Conservation (phyloP, 1,140 invertebrate species). For the Telenomus remus region DNA sequence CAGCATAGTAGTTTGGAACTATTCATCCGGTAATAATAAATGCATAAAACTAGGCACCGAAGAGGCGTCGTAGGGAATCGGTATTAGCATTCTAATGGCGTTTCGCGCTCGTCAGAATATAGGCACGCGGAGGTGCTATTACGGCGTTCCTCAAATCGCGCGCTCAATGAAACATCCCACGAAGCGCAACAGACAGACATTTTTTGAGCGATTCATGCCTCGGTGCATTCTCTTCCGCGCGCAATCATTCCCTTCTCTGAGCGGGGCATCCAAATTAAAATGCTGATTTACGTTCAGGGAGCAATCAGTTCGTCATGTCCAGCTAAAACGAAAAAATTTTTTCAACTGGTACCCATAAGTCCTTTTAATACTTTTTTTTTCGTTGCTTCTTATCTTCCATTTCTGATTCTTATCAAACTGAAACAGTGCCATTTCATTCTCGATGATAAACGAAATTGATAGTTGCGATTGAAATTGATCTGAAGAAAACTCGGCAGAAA, state of each 20-base stretch:
- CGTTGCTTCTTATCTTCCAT: too few relatives aligned
- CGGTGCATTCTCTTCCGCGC: constrained; percentile 6
- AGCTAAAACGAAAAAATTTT: neutral
- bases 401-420: too few relatives aligned
- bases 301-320: neutral
- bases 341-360: too few relatives aligned
- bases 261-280: neutral
- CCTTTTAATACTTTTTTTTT: neutral
- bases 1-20: too few relatives aligned
- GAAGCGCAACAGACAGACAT: neutral
- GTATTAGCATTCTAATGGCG: constrained; percentile 6
- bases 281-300: neutral
- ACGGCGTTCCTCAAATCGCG: neutral
- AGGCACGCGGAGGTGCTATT: neutral
- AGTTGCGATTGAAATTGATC: too few relatives aligned
- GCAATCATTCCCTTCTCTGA: neutral
- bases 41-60: neutral
- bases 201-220: constrained; percentile 8
- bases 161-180: constrained; percentile 3
- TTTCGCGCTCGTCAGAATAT: constrained; percentile 1
- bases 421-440: too few relatives aligned
- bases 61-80: neutral
- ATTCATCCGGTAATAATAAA: neutral
- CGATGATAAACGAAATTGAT: too few relatives aligned
- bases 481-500: too few relatives aligned